phyloP scores from a whole-genome alignment of 2,888 invertebrate genomes.

The Amiota minor region DNA sequence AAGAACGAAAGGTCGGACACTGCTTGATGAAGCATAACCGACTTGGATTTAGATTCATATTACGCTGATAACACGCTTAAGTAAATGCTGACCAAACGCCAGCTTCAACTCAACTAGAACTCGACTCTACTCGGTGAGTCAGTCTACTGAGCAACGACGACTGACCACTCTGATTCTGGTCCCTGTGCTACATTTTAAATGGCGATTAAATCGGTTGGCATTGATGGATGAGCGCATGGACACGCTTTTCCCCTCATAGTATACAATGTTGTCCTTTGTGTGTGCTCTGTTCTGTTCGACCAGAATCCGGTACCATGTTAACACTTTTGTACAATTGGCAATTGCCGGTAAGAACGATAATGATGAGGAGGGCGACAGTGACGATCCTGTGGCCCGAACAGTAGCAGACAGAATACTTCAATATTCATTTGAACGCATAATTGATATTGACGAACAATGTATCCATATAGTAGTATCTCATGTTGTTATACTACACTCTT shows the following conservation, averaged over 20 bases:
- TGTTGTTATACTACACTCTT: constrained; percentile 35
- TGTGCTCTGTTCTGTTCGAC: constrained; percentile 16
- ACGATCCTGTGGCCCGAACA: constrained; percentile 20
- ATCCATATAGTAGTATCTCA: constrained; percentile 43
- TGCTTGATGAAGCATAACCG: constrained; percentile 39
- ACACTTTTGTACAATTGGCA: constrained; percentile 65
- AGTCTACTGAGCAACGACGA: constrained; percentile 31
- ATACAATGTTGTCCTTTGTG: constrained; percentile 23
- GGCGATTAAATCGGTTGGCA: constrained; percentile 70
- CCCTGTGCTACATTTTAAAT: constrained; percentile 65
- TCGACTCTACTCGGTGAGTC: constrained; percentile 18
- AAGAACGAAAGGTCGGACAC: constrained; percentile 37
- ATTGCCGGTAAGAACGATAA: constrained; percentile 52
- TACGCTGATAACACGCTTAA: constrained; percentile 67
- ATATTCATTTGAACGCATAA: constrained; percentile 68
- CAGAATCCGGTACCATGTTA: constrained; percentile 66
- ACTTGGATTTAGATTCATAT: constrained; percentile 57
- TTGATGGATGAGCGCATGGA: constrained; percentile 66
- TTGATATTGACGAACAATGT: constrained; percentile 68
- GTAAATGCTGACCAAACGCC: constrained; percentile 57
- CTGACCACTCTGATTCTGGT: constrained; percentile 25
- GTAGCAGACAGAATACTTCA: constrained; percentile 64
- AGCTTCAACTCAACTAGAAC: constrained; percentile 33
- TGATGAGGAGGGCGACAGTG: neutral
- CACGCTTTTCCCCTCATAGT: neutral